Evolutionary conservation across 2,797 vertebrate species (phyloP), one percentile per base, ranked within the genome.

Genomic region (Myotis findleyi): DNA sequence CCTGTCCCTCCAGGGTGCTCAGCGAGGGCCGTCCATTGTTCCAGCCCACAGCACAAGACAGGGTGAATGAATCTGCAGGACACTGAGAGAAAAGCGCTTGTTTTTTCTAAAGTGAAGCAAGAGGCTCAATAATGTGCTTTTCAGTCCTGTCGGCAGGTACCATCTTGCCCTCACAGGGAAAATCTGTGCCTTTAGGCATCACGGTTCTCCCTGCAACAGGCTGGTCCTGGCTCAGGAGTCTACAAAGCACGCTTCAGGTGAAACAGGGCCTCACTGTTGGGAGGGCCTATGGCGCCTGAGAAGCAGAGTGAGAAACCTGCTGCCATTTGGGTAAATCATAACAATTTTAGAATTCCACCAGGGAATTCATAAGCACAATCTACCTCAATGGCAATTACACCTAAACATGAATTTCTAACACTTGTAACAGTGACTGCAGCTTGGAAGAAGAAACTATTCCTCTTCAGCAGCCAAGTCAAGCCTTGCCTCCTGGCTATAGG

Each of bases 401-500:
- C 53, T 64, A 71, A 84, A 75, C n/a, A 47, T 0, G 36, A 62
- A 73, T 77, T 49, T 81, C 62, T 81, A 77, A 85, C 12, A 30
- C 68, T 62, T 17, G 8, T 49, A 59, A 59, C 64, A 59, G n/a
- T 5, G 51, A 77, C 33, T 41, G 79, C 25, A 55, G 69, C 38
- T 91, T 81, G 64, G 85, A 83, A 86, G 89, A 89, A 84, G 89
- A 76, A 95, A 93, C 77, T 53, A 23, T 27, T 96, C 85, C 62
- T 92, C 71, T 93, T 92, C 16, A 41, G 75, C 92, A 87, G 79
- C 82, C 90, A 90, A 92, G 33, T 75, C 90, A 87, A 92, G 33
- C 71, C 87, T 64, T 64, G 84, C 73, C 62, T 94, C 72, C 89
- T 84, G 82, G 76, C 95, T 86, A 47, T 4, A 81, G 79, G 79